Evolutionary conservation across 2,797 vertebrate species (phyloP).

Genomic region (Chaunax sp.): DNA sequence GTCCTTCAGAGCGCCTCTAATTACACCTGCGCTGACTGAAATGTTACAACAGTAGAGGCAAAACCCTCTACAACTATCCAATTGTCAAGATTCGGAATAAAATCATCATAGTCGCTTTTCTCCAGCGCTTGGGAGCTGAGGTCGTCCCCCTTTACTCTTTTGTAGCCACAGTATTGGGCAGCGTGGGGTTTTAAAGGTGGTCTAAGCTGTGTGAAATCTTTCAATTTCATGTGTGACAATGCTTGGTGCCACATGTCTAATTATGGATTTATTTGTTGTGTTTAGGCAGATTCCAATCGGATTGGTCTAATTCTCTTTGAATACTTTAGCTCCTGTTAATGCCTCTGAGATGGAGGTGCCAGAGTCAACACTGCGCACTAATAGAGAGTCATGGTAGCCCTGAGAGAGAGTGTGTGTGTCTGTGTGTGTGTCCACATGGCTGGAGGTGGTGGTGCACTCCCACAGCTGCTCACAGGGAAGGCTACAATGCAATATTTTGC

Average conservation of each 20-base stretch:
- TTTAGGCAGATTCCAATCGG: neutral
- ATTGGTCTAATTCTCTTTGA: neutral
- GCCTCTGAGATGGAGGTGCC: constrained; percentile 47
- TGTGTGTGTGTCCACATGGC: constrained; percentile 24
- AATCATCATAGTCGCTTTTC: neutral
- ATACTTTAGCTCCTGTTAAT: neutral
- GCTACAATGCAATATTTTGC: constrained; percentile 56
- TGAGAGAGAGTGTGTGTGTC: constrained; percentile 28
- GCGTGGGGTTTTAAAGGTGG: constrained; percentile 2
- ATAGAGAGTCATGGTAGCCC: constrained; percentile 36
- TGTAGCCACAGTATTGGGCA: constrained; percentile 11
- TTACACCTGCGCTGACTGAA: constrained; percentile 62
- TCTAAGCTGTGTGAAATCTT: constrained; percentile 18
- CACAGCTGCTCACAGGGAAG: constrained; percentile 60
- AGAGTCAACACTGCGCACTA: constrained; percentile 66
- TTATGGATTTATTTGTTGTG: neutral
- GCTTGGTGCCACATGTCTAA: neutral
- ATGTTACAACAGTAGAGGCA: constrained; percentile 8
- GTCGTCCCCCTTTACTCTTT: constrained; percentile 17
- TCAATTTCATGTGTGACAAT: neutral
- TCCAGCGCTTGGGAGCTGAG: constrained; percentile 10
- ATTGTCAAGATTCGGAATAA: constrained; percentile 6
- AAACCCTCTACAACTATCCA: neutral
- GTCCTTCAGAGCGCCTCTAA: constrained; percentile 51
- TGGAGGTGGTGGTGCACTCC: constrained; percentile 41